Percentiles rank a stretch among this genome's conserved stretches.
phyloP scores from a whole-genome alignment of 2,113 vertebrate genomes.

The Phycodurus eques region DNA sequence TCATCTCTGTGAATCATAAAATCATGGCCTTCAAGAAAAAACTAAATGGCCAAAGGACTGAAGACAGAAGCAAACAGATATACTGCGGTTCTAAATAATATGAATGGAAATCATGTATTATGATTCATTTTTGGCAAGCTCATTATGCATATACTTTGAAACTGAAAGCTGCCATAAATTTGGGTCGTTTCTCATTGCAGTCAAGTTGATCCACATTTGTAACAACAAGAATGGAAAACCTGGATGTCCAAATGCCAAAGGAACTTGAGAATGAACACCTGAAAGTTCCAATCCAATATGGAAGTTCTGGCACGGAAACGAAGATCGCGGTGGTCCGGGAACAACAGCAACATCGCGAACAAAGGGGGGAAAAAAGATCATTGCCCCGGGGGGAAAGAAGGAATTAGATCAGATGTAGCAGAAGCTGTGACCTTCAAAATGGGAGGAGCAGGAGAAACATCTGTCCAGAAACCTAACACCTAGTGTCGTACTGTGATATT shows the following conservation, averaged over 20 bases:
- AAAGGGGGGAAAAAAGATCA: not conserved
- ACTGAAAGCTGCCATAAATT: not conserved
- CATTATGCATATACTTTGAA: not conserved
- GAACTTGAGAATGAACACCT: no score
- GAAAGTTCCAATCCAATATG: no score
- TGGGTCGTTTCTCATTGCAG: not conserved
- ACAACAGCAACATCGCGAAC: not conserved
- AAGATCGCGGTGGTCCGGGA: not conserved
- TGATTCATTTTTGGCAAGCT: not conserved
- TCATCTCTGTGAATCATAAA: slow-evolving; percentile 5
- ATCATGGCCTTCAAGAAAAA: not conserved
- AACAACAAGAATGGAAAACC: not conserved
- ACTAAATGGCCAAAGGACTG: not conserved
- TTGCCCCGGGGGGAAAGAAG: not conserved
- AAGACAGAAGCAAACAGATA: not conserved
- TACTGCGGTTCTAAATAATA: no score
- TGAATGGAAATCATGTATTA: not conserved
- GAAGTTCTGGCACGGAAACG: not conserved
- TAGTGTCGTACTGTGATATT: not conserved
- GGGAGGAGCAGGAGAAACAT: not conserved
- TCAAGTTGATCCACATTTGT: not conserved
- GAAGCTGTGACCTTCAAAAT: not conserved
- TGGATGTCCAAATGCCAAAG: no score
- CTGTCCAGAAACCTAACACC: not conserved
- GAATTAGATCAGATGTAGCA: not conserved